phyloP scores from a whole-genome alignment of 1,140 invertebrate genomes.

The Drosophila pruinosa region DNA sequence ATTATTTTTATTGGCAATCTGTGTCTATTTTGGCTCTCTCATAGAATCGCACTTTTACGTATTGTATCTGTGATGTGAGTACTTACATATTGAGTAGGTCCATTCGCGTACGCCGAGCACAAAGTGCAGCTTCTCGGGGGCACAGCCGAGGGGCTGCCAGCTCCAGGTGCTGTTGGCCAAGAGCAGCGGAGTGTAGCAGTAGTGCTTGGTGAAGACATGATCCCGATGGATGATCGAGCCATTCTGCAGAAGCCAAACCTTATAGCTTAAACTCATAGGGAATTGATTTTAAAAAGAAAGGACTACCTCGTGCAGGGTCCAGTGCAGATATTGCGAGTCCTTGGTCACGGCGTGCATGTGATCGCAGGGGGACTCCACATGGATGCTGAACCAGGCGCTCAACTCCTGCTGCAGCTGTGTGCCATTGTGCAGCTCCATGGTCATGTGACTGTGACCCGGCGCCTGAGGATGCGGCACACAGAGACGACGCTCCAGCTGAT shows the following conservation, averaged over 20 bases:
- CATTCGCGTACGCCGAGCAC: slow-evolving; percentile 65
- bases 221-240: slow-evolving; percentile 59
- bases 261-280: neutral
- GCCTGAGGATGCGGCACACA: slow-evolving; percentile 6
- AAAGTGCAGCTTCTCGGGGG: slow-evolving; percentile 63
- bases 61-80: neutral
- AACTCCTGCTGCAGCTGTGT: slow-evolving; percentile 20
- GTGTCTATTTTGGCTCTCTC: slow-evolving; percentile 37
- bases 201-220: slow-evolving; percentile 65
- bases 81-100: slow-evolving; percentile 80
- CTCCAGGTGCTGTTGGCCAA: slow-evolving; percentile 45
- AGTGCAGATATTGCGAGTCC: slow-evolving; percentile 48
- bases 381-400: slow-evolving; percentile 38
- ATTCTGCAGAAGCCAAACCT: slow-evolving; percentile 51
- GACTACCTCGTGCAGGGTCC: slow-evolving; percentile 65
- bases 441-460: slow-evolving; percentile 44
- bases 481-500: slow-evolving; percentile 39
- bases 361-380: slow-evolving; percentile 62
- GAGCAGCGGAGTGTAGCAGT: slow-evolving; percentile 57
- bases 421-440: slow-evolving; percentile 40
- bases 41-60: neutral
- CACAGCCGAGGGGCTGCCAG: slow-evolving; percentile 70
- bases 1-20: slow-evolving; percentile 56
- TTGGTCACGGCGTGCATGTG: slow-evolving; percentile 58
- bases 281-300: too few relatives aligned